phyloP scores from a whole-genome alignment of 2,113 vertebrate species.

The Promerops cafer region DNA sequence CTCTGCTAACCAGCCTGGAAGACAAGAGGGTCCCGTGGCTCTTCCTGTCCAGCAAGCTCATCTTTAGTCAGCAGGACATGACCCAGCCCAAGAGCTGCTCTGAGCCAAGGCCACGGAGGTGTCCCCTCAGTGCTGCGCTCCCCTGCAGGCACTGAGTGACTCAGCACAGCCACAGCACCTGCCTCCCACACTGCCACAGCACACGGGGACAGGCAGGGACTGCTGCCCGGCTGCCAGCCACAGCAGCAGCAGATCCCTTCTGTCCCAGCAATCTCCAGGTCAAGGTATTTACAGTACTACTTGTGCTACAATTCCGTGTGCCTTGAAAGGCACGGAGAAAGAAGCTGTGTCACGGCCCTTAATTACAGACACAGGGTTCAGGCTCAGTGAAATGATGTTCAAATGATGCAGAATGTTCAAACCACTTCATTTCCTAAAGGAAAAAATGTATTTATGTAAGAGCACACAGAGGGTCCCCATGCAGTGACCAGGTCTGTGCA shows the following conservation, averaged over 20 bases:
- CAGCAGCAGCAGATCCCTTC: rapidly evolving
- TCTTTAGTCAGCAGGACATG: neutral
- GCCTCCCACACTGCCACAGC: neutral
- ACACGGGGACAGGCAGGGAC: neutral
- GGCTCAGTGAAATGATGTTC: neutral
- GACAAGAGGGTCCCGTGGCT: neutral
- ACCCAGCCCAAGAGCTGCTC: neutral
- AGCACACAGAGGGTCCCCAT: neutral
- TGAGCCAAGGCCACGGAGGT: rapidly evolving
- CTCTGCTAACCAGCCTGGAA: neutral
- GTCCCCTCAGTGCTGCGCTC: neutral
- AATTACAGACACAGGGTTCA: neutral
- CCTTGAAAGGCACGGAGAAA: neutral
- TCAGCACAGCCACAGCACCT: neutral
- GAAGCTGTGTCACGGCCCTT: neutral
- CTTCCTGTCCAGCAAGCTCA: neutral
- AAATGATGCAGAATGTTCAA: neutral
- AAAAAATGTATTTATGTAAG: rapidly evolving
- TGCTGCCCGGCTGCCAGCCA: neutral
- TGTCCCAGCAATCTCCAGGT: neutral
- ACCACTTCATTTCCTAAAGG: neutral
- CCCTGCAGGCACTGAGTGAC: neutral
- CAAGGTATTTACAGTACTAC: neutral
- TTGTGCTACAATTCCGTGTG: rapidly evolving
- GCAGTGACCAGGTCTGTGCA: neutral